These are phyloP conservation scores for Aquatica leii DNA, from an alignment of 2,888 invertebrate genomes.

Conservation along the genomic window DNA sequence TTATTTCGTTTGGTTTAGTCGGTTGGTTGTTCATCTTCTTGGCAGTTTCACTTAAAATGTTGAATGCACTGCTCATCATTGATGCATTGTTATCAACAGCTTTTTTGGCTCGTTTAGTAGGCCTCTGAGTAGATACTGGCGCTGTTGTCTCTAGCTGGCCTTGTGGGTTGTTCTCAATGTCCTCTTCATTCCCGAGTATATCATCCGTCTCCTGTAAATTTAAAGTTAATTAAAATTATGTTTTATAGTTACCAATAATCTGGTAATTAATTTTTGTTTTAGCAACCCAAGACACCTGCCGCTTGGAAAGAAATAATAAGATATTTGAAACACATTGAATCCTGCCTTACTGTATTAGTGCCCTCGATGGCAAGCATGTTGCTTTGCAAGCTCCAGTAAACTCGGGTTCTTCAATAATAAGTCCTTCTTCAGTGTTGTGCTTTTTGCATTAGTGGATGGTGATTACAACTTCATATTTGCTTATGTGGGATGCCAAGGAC, in stretches of 20 bases:
- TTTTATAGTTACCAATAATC: background rate
- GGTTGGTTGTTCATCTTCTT: conserved; percentile 1
- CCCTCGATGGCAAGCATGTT: conserved; percentile 12
- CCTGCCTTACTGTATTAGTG: conserved; percentile 4
- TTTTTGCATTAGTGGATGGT: background rate
- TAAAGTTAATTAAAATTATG: conserved; percentile 5
- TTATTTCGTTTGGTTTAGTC: conserved; percentile 2
- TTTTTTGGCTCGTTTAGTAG: background rate
- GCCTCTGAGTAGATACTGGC: background rate
- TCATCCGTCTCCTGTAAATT: conserved; percentile 12
- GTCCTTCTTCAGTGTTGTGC: conserved; percentile 1
- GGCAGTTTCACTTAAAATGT: background rate
- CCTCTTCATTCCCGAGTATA: conserved; percentile 5
- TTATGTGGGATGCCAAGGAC: background rate
- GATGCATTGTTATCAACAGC: background rate
- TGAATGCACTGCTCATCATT: background rate
- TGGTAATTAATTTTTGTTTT: background rate
- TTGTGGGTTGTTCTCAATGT: background rate
- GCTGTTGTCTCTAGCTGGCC: background rate
- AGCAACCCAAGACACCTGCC: background rate
- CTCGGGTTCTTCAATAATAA: background rate
- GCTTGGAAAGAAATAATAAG: background rate
- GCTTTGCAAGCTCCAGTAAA: conserved; percentile 10
- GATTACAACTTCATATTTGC: conserved; percentile 4
- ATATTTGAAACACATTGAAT: background rate